phyloP scores from a whole-genome alignment of 2,888 invertebrate species.

The Tachina fera region DNA sequence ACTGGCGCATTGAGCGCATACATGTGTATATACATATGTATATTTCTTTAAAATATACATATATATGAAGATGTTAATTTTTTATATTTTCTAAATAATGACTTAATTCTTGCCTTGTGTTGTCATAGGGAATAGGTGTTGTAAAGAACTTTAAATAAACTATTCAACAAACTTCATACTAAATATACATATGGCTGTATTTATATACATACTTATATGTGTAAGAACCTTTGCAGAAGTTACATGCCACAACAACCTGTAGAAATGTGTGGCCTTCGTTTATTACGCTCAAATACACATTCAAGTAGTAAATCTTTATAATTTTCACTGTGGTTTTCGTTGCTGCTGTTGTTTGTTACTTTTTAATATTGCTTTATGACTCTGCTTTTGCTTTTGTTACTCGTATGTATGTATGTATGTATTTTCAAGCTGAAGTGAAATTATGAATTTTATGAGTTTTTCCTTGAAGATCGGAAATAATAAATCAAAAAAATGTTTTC shows the following conservation, averaged over 20 bases:
- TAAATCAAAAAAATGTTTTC: slow-evolving; percentile 74
- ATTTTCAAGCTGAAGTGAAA: slow-evolving; percentile 42
- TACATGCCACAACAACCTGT: slow-evolving; percentile 30
- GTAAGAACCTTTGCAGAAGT: slow-evolving; percentile 8
- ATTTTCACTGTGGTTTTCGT: slow-evolving; percentile 27
- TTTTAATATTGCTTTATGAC: slow-evolving; percentile 35
- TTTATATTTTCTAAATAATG: neutral
- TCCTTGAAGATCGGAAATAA: slow-evolving; percentile 74
- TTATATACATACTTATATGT: too few relatives aligned
- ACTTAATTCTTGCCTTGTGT: neutral
- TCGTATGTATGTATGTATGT: too few relatives aligned
- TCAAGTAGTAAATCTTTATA: slow-evolving; percentile 66
- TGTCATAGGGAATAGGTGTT: neutral
- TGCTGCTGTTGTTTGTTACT: slow-evolving; percentile 24
- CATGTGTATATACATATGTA: too few relatives aligned
- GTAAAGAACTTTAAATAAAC: neutral
- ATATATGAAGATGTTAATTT: too few relatives aligned
- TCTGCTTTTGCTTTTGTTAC: slow-evolving; percentile 13
- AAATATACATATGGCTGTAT: neutral
- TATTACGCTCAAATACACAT: slow-evolving; percentile 54
- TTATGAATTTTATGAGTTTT: slow-evolving; percentile 65
- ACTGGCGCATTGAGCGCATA: too few relatives aligned
- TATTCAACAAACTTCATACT: slow-evolving; percentile 24
- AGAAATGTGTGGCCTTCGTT: slow-evolving; percentile 36
- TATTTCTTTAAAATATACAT: too few relatives aligned